Evolutionary conservation across 2,888 invertebrate genomes (phyloP), one percentile per base, ranked within the genome.

Genomic region (Digitonthophagus gazella): DNA sequence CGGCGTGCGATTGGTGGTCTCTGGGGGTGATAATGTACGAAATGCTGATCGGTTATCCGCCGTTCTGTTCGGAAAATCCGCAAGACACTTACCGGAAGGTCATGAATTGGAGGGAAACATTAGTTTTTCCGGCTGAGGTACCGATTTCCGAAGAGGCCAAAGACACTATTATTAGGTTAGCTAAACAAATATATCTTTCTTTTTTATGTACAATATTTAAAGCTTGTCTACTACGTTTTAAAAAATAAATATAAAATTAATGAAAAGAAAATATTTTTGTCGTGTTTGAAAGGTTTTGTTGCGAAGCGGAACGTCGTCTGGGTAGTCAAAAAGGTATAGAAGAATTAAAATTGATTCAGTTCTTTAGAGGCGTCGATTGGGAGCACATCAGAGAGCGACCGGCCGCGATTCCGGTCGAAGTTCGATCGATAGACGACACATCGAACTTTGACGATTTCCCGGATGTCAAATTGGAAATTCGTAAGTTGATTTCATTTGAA

Each of bases 401-500:
- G 65, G 97, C 99, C 71, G 98, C 98, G 77, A 98, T 98, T 84
- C 92, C 95, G 64, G 97, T 99, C 18, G 96, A 97, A 82, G 97
- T 99, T 70, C 93, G 95, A 82, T 97, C 98, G 75, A 99, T 99
- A 78, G 99, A 99, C 83, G 99, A 99, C 84, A 99, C 99, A 58
- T 98, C 98, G 75, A 99, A 99, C 86, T 99, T 99, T 83, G 99
- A 99, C 85, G 99, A 99, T 79, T 99, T 99, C 88, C 98, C 98
- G 3, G 98, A 99, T 85, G 97, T 97, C 78, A 98, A 98, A 82
- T 89, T 98, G 76, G 96, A 97, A 87, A 97, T 98, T 86, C 97
- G 97, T 97, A 88, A 91, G 96, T 90, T 63, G 68, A 67, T 28
- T 19, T 16, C 11, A 18, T 19, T 61, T 5, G 11, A 6, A 18